Conservation (phyloP, 2,888 invertebrate genomes). For the Allacma fusca region DNA sequence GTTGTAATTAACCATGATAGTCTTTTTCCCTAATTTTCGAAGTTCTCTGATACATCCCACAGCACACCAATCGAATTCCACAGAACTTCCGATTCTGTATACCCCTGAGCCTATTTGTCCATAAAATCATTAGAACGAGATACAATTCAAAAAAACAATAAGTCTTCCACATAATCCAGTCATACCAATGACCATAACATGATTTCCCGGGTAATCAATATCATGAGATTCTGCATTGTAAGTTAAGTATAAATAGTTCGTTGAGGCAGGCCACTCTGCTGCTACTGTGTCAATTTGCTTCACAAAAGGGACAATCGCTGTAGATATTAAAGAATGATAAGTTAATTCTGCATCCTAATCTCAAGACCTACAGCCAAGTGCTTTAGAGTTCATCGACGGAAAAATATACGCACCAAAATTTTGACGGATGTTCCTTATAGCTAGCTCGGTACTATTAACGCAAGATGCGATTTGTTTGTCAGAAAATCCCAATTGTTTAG, state of each 20-base stretch:
- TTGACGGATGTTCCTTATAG: constrained; percentile 78
- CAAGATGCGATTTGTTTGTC: constrained; percentile 93
- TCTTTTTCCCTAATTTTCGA: constrained; percentile 83
- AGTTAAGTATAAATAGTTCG: constrained; percentile 98
- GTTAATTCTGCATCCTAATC: too few relatives aligned
- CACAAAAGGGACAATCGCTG: constrained; percentile 81
- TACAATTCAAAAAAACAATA: constrained; percentile 59
- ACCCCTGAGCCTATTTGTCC: constrained; percentile 92
- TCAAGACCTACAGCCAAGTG: too few relatives aligned
- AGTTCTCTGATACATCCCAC: constrained; percentile 94
- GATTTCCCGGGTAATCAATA: constrained; percentile 77
- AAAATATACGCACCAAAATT: constrained; percentile 71
- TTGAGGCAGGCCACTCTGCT: constrained; percentile 98
- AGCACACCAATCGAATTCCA: constrained; percentile 99
- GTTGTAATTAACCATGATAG: constrained; percentile 99
- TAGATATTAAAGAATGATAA: not conserved
- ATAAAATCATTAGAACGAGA: too few relatives aligned
- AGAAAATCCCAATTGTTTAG: constrained; percentile 95
- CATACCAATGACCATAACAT: constrained; percentile 84
- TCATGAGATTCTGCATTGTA: constrained; percentile 90
- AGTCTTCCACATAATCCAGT: not conserved
- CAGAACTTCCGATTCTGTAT: constrained; percentile 97
- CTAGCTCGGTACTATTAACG: constrained; percentile 86
- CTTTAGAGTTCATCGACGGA: too few relatives aligned
- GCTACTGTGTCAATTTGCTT: constrained; percentile 99